Conservation (phyloP, 2,888 invertebrate species). For the Rhingia campestris region DNA sequence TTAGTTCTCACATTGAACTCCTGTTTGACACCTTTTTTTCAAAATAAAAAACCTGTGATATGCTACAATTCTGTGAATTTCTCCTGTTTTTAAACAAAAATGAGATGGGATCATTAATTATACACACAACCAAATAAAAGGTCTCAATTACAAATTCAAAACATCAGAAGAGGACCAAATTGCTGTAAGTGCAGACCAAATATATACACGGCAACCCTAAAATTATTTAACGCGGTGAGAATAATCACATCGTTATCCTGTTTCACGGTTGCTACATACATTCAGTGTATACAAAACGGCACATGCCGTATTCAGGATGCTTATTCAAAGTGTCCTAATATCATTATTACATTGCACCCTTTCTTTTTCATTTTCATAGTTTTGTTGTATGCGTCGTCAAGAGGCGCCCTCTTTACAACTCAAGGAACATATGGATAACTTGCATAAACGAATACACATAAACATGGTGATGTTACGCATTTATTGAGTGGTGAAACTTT, state of each 20-base stretch:
- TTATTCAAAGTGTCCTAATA: conserved; percentile 63
- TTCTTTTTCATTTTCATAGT: conserved; percentile 45
- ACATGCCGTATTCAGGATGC: conserved; percentile 47
- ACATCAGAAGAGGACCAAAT: conserved; percentile 10
- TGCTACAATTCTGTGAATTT: background rate
- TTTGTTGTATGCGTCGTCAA: conserved; percentile 24
- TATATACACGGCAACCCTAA: conserved; percentile 21
- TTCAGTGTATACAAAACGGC: conserved; percentile 17
- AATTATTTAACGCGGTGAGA: conserved; percentile 28
- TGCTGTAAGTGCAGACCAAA: conserved; percentile 4
- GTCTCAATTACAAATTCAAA: conserved; percentile 41
- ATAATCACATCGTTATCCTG: conserved; percentile 57
- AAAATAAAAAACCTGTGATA: conserved; percentile 2
- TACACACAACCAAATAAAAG: conserved; percentile 35
- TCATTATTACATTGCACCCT: conserved; percentile 63
- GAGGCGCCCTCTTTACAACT: conserved; percentile 17
- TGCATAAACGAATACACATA: background rate
- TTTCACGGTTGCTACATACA: conserved; percentile 7
- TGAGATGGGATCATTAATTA: background rate
- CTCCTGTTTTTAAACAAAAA: too few relatives aligned
- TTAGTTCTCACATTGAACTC: background rate
- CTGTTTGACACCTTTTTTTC: conserved; percentile 1
- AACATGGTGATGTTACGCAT: conserved; percentile 34
- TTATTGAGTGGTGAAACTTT: conserved; percentile 57
- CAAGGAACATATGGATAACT: conserved; percentile 32